Conservation (phyloP, 2,797 vertebrate genomes). For the Buphagus erythrorhynchus region DNA sequence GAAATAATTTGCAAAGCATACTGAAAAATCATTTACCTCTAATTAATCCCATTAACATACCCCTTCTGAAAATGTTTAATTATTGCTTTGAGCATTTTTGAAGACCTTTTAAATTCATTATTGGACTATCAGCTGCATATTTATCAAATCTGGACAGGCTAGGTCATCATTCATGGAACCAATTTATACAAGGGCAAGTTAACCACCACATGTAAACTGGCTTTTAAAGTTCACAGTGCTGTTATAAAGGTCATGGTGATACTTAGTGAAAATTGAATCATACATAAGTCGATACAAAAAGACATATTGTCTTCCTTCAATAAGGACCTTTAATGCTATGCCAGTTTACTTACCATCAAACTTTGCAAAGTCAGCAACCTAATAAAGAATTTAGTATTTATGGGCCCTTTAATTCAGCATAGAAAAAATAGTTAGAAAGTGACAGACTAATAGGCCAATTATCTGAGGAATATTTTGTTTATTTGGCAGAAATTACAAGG, state of each 20-base stretch:
- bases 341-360: conserved; percentile 66
- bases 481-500: conserved; percentile 50
- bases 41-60: conserved; percentile 18
- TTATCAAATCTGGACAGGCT: conserved; percentile 54
- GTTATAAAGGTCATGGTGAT: conserved; percentile 67
- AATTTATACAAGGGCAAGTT: conserved; percentile 55
- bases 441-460: conserved; percentile 47
- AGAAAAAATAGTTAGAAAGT: conserved; percentile 35
- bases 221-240: conserved; percentile 74
- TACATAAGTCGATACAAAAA: conserved; percentile 74
- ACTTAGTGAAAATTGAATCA: conserved; percentile 75
- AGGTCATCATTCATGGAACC: conserved; percentile 60
- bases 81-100: conserved; percentile 24
- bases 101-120: conserved; percentile 67
- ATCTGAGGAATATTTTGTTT: conserved; percentile 56
- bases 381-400: conserved; percentile 56
- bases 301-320: conserved; percentile 68
- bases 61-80: conserved; percentile 9
- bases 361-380: conserved; percentile 72
- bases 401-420: conserved; percentile 40
- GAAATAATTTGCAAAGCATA: conserved; percentile 32
- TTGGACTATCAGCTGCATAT: neutral
- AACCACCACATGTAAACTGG: conserved; percentile 70
- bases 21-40: neutral
- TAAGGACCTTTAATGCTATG: conserved; percentile 60